Evolutionary conservation across 1,140 invertebrate species (phyloP).

Genomic region (Idris sp.): DNA sequence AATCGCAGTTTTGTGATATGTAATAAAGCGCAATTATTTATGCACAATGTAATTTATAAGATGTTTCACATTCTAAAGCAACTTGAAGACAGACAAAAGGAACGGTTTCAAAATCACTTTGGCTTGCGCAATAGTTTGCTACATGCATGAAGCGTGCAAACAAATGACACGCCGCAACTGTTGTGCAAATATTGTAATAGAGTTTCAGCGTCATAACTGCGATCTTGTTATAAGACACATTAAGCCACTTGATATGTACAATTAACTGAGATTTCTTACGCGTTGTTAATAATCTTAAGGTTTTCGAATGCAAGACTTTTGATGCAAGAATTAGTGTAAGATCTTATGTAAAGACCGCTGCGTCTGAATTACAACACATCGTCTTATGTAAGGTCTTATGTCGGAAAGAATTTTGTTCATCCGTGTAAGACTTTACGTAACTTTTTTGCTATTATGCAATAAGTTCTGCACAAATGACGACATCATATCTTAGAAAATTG

Average conservation of each 20-base stretch:
- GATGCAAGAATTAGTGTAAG: constrained; percentile 26
- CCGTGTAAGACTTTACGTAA: constrained; percentile 44
- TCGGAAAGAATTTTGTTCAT: constrained; percentile 36
- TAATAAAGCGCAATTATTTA: constrained; percentile 7
- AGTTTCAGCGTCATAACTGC: neutral
- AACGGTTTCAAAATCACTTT: constrained; percentile 17
- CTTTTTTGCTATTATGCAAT: constrained; percentile 27
- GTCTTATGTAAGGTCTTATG: constrained; percentile 47
- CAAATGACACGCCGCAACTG: constrained; percentile 7
- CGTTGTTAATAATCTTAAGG: neutral
- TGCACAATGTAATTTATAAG: neutral
- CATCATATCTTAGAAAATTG: constrained; percentile 13
- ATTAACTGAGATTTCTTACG: neutral
- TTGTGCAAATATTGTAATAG: constrained; percentile 23
- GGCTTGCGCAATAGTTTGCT: constrained; percentile 19
- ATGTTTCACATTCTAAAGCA: constrained; percentile 7
- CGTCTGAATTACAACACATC: constrained; percentile 20
- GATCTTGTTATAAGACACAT: constrained; percentile 7
- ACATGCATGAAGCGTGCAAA: constrained; percentile 8
- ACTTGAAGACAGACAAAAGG: constrained; percentile 21
- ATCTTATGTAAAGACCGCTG: constrained; percentile 24
- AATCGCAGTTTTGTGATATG: no score
- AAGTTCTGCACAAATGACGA: constrained; percentile 18
- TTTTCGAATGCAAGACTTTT: neutral
- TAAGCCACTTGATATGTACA: constrained; percentile 4